These are phyloP conservation scores for Diorhabda elongata DNA, from an alignment of 1,140 invertebrate genomes.

Conservation along the genomic window DNA sequence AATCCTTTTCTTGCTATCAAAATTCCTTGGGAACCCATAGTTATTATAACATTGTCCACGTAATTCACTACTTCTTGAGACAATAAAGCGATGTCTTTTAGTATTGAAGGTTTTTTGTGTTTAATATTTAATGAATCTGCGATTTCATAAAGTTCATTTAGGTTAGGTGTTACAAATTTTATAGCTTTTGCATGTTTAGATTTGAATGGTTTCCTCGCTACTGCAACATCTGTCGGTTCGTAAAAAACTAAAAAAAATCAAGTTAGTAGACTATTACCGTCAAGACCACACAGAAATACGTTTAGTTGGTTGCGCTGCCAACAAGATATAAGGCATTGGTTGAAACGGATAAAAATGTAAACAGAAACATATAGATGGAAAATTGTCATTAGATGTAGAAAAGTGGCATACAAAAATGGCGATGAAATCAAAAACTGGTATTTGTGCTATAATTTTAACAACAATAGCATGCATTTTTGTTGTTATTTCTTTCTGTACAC, in stretches of 20 bases:
- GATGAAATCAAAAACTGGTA: slow-evolving; percentile 63
- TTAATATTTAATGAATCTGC: slow-evolving; percentile 40
- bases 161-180: slow-evolving; percentile 66
- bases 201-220: slow-evolving; percentile 56
- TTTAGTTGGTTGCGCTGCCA: no score
- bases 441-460: slow-evolving; percentile 65
- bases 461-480: slow-evolving; percentile 68
- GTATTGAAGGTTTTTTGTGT: slow-evolving; percentile 24
- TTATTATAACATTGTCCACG: slow-evolving; percentile 56
- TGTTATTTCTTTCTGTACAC: slow-evolving; percentile 84
- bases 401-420: slow-evolving; percentile 44
- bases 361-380: no score
- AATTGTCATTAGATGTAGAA: background rate
- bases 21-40: slow-evolving; percentile 55
- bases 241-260: slow-evolving; percentile 55
- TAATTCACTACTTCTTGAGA: slow-evolving; percentile 36
- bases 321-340: no score
- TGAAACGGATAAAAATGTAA: no score
- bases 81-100: slow-evolving; percentile 34
- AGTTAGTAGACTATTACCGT: background rate
- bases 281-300: background rate
- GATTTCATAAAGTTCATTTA: slow-evolving; percentile 62
- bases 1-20: slow-evolving; percentile 45
- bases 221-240: slow-evolving; percentile 63
- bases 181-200: slow-evolving; percentile 49